Conservation (phyloP, 2,797 vertebrate species). For the Lepilemur ruficaudatus region DNA sequence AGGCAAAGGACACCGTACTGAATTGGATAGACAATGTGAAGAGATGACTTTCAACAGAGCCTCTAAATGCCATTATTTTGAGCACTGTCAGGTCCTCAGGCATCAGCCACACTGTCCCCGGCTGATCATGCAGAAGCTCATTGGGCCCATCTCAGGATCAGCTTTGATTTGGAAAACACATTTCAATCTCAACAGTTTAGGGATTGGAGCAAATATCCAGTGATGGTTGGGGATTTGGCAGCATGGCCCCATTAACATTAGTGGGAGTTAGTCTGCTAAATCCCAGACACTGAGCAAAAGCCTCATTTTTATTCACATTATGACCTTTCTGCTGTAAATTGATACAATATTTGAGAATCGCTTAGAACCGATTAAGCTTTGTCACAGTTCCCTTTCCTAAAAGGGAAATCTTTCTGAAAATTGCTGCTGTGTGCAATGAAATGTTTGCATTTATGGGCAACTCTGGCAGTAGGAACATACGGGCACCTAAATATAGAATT, state of each 20-base stretch:
- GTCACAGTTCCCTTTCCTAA: conserved; percentile 61
- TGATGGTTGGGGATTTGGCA: conserved; percentile 72
- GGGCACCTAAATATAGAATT: conserved; percentile 80
- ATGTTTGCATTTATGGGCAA: conserved; percentile 63
- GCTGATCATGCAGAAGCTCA: background rate
- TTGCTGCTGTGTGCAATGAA: conserved; percentile 54
- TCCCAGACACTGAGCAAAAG: conserved; percentile 64
- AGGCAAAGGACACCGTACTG: background rate
- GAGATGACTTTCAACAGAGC: background rate
- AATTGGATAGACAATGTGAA: background rate
- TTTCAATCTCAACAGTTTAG: conserved; percentile 50
- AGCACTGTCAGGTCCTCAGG: background rate
- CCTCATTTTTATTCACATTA: conserved; percentile 68
- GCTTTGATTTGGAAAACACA: conserved; percentile 58
- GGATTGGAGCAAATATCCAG: conserved; percentile 71
- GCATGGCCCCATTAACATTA: conserved; percentile 72
- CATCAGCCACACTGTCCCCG: background rate
- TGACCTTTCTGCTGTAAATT: conserved; percentile 79
- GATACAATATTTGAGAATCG: conserved; percentile 80
- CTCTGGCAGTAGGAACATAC: conserved; percentile 76
- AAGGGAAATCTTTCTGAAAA: conserved; percentile 68
- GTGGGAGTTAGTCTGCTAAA: conserved; percentile 73
- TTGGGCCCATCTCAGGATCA: background rate
- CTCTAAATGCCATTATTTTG: background rate
- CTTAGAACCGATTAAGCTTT: conserved; percentile 79